A percentile compares a stretch with the other conserved stretches of the same genome.
phyloP scores from a whole-genome alignment of 2,888 invertebrate genomes.

The Vannuccia rotundouncinata region DNA sequence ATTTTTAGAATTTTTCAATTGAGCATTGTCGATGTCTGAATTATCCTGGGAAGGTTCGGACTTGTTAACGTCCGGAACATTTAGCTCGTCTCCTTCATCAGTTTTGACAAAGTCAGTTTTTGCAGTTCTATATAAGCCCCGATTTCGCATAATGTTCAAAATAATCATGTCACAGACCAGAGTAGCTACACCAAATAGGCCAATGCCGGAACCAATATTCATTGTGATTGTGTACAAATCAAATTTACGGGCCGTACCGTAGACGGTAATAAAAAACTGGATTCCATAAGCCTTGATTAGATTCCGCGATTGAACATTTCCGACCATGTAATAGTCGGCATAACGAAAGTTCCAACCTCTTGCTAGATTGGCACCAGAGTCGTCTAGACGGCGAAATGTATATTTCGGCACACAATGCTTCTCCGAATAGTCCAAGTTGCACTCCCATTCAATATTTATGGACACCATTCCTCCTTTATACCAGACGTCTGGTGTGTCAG shows the following conservation, averaged over 20 bases:
- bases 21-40: too few relatives aligned
- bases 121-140: too few relatives aligned
- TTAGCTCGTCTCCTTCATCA: too few relatives aligned
- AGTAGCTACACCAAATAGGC: constrained; percentile 57
- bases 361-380: constrained; percentile 45
- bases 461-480: constrained; percentile 51
- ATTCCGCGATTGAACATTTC: constrained; percentile 49
- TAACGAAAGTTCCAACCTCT: constrained; percentile 45
- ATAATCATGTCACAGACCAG: constrained; percentile 58
- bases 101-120: too few relatives aligned
- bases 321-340: constrained; percentile 52
- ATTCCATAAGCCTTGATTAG: constrained; percentile 58
- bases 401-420: constrained; percentile 51
- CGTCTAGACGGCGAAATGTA: constrained; percentile 49
- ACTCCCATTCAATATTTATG: constrained; percentile 53
- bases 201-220: constrained; percentile 60
- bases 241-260: constrained; percentile 59
- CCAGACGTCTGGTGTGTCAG: not conserved
- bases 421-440: constrained; percentile 51
- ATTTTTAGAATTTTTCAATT: too few relatives aligned
- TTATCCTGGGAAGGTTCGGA: too few relatives aligned
- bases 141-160: too few relatives aligned
- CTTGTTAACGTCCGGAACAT: too few relatives aligned
- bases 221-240: constrained; percentile 57
- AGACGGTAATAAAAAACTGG: constrained; percentile 57